phyloP scores from a whole-genome alignment of 2,888 invertebrate species.

The Siphlonurus alternatus region DNA sequence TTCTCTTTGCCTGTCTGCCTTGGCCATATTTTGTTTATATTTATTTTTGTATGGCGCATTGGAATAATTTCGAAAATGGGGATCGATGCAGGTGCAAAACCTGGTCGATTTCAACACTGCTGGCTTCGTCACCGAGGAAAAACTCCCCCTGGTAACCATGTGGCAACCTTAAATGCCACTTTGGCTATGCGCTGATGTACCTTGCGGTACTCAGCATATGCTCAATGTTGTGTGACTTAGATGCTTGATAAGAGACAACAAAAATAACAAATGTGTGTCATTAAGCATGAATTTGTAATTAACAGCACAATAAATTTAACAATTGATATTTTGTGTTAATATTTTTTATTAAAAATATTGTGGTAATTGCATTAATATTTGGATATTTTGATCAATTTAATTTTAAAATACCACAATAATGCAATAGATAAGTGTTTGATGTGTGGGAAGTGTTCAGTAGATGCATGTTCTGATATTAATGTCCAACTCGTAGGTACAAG shows the following conservation, averaged over 20 bases:
- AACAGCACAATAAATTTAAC: too few species aligned
- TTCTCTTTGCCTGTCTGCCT: constrained; percentile 1
- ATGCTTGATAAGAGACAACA: too few species aligned
- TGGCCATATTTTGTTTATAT: neutral
- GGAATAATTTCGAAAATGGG: neutral
- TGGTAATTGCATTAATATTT: too few species aligned
- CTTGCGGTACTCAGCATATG: neutral
- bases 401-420: too few species aligned
- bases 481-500: constrained; percentile 64
- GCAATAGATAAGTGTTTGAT: too few species aligned
- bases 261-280: too few species aligned
- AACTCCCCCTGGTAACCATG: constrained; percentile 67
- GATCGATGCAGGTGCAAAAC: constrained; percentile 43
- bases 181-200: neutral
- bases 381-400: too few species aligned
- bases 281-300: too few species aligned
- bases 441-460: too few species aligned
- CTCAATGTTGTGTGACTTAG: neutral
- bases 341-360: too few species aligned
- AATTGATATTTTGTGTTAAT: too few species aligned
- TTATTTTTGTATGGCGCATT: neutral
- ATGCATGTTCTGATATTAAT: too few species aligned
- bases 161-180: neutral
- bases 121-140: constrained; percentile 72
- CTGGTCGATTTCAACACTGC: constrained; percentile 75